Base-by-base conservation (phyloP, 2,888 invertebrate species). In the Oligia latruncula region DNA sequence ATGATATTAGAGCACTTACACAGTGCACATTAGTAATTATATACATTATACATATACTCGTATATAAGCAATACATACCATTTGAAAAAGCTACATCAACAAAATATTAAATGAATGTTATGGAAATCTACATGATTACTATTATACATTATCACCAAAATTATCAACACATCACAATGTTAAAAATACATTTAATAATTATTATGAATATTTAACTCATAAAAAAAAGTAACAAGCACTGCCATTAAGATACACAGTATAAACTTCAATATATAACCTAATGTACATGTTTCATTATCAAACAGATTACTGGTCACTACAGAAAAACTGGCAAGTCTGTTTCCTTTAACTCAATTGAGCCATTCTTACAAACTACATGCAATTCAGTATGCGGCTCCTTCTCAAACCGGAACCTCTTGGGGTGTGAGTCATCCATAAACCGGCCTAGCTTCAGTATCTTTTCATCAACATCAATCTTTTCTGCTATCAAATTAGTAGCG, bases 331-430 rank as follows among this genome's bases (percentile, higher is more conserved):
- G 95, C 89, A 93, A 78, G 84, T 94, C 91, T 77, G 96, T 95
- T 86, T 97, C 95, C 87, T 95, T 96, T 77, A 97, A 92, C 82
- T 95, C 95, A 91, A 97, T 97, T 60, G 96, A 95, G 84, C 97
- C 97, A 94, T 97, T 97, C 91, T 95, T 96, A 94, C 97, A 97
- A 71, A 97, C 97, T 94, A 97, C 94, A 77, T 96, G 95, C 84
- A 97, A 92, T 87, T 97, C 97, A 89, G 96, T 93, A 20, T 94
- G 91, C 0, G 95, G 95, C 85, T 96, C 95, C 83, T 95, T 95
- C 79, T 96, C 96, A 90, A 93, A 96, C 81, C 97, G 92, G 90
- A 97, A 97, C 90, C 95, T 92, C 83, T 96, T 94, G 20, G 97
- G 97, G 86, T 96, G 95, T 0, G 96, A 93, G 84, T 97, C 97